phyloP scores from a whole-genome alignment of 2,888 invertebrate genomes.

The Drosophila affinis region DNA sequence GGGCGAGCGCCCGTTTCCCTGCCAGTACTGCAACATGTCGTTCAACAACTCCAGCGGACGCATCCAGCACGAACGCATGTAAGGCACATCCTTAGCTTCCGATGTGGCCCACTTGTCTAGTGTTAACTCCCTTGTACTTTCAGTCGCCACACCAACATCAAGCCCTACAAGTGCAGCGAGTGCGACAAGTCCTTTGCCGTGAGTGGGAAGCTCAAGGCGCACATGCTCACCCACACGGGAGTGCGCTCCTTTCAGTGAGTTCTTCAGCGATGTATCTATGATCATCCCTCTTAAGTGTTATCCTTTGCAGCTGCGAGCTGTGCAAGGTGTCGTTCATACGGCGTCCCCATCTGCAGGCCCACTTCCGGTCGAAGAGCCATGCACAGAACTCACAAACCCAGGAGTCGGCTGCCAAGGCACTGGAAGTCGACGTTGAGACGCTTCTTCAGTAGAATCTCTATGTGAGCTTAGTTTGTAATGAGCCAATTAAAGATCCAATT shows the following conservation, averaged over 20 bases:
- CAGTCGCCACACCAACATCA: slow-evolving; percentile 64
- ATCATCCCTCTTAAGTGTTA: neutral
- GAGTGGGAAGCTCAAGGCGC: slow-evolving; percentile 63
- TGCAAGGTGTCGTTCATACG: slow-evolving; percentile 68
- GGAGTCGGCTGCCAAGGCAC: neutral
- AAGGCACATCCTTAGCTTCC: slow-evolving; percentile 1
- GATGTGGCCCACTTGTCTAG: neutral
- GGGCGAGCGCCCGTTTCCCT: slow-evolving; percentile 54
- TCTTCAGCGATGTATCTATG: neutral
- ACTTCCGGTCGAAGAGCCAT: slow-evolving; percentile 66
- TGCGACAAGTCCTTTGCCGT: slow-evolving; percentile 66
- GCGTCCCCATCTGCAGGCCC: slow-evolving; percentile 58
- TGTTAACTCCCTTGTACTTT: neutral
- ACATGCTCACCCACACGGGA: slow-evolving; percentile 67
- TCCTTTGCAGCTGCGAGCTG: slow-evolving; percentile 51
- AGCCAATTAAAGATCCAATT: no score
- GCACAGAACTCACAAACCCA: slow-evolving; percentile 44
- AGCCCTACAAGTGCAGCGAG: slow-evolving; percentile 64
- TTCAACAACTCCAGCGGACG: slow-evolving; percentile 68
- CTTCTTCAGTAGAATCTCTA: slow-evolving; percentile 6
- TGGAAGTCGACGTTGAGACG: slow-evolving; percentile 29
- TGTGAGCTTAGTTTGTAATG: neutral
- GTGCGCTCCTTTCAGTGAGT: slow-evolving; percentile 65
- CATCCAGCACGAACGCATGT: slow-evolving; percentile 69
- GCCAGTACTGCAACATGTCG: slow-evolving; percentile 59